phyloP scores from a whole-genome alignment of 1,140 invertebrate genomes.

The Drosophila arawakana region DNA sequence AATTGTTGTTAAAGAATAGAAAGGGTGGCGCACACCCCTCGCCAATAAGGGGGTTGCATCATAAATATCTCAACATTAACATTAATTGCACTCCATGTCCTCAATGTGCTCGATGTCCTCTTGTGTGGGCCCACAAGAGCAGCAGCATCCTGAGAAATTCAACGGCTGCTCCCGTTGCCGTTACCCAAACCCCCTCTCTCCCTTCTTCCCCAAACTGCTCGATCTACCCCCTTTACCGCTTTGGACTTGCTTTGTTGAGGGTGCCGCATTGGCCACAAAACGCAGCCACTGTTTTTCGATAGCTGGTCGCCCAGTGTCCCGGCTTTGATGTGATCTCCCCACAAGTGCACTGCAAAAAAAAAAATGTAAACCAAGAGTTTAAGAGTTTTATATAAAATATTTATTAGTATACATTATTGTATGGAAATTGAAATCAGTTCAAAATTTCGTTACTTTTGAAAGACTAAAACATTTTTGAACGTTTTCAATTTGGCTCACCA shows the following conservation, averaged over 20 bases:
- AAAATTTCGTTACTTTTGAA: too few species aligned
- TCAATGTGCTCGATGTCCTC: slow-evolving; percentile 66
- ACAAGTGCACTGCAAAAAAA: not conserved
- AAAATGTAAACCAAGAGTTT: too few species aligned
- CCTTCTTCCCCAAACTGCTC: not conserved
- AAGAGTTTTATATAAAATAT: too few species aligned
- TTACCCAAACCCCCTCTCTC: too few species aligned
- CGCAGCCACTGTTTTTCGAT: slow-evolving; percentile 53
- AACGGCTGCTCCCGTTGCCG: slow-evolving; percentile 64
- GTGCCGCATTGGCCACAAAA: slow-evolving; percentile 72
- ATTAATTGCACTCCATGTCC: slow-evolving; percentile 84
- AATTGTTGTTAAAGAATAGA: not conserved
- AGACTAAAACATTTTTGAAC: too few species aligned
- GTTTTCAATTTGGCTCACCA: too few species aligned
- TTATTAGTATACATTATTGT: too few species aligned
- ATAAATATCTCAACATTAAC: slow-evolving; percentile 84
- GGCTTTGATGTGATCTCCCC: slow-evolving; percentile 54
- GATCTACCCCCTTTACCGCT: not conserved
- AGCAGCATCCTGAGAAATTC: slow-evolving; percentile 72
- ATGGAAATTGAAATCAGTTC: too few species aligned
- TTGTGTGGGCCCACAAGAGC: slow-evolving; percentile 81
- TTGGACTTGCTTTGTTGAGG: slow-evolving; percentile 43
- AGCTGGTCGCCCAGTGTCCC: slow-evolving; percentile 27
- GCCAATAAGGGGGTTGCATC: slow-evolving; percentile 23
- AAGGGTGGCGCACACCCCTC: slow-evolving; percentile 47